A percentile compares a stretch with the other conserved stretches of the same genome.
Conservation (phyloP, 2,888 invertebrate genomes). For the Lasius fuliginosus region DNA sequence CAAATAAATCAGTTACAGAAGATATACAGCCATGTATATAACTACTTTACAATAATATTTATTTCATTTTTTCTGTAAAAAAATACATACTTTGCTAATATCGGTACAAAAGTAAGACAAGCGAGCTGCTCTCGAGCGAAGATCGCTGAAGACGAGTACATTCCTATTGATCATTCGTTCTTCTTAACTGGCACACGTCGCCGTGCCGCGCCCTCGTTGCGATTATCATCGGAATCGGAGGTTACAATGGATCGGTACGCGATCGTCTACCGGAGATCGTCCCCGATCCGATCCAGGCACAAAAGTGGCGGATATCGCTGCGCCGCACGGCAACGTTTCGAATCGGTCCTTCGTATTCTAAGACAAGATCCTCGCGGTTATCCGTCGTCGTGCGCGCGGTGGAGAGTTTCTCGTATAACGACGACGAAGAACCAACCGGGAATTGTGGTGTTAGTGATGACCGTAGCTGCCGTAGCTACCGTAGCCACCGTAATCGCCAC, state of each 20-base stretch:
- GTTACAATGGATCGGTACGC: slow-evolving; percentile 24
- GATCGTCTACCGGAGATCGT: slow-evolving; percentile 48
- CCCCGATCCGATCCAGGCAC: slow-evolving; percentile 61
- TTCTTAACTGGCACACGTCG: slow-evolving; percentile 60
- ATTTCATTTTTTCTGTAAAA: slow-evolving; percentile 79
- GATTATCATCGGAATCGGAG: slow-evolving; percentile 53
- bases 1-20: background rate
- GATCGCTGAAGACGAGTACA: slow-evolving; percentile 55
- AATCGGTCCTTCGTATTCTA: slow-evolving; percentile 46
- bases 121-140: slow-evolving; percentile 86
- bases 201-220: slow-evolving; percentile 46
- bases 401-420: slow-evolving; percentile 16
- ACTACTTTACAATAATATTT: slow-evolving; percentile 69
- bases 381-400: slow-evolving; percentile 19
- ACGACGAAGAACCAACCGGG: slow-evolving; percentile 24
- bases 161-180: slow-evolving; percentile 48
- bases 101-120: slow-evolving; percentile 86
- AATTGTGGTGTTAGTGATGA: slow-evolving; percentile 46
- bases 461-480: slow-evolving; percentile 56
- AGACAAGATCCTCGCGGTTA: slow-evolving; percentile 38
- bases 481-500: slow-evolving; percentile 48
- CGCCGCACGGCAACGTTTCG: slow-evolving; percentile 60
- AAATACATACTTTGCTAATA: slow-evolving; percentile 84
- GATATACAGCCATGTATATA: background rate
- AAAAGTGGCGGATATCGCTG: slow-evolving; percentile 50